phyloP scores from a whole-genome alignment of 2,888 invertebrate species.

The Catocala nupta region DNA sequence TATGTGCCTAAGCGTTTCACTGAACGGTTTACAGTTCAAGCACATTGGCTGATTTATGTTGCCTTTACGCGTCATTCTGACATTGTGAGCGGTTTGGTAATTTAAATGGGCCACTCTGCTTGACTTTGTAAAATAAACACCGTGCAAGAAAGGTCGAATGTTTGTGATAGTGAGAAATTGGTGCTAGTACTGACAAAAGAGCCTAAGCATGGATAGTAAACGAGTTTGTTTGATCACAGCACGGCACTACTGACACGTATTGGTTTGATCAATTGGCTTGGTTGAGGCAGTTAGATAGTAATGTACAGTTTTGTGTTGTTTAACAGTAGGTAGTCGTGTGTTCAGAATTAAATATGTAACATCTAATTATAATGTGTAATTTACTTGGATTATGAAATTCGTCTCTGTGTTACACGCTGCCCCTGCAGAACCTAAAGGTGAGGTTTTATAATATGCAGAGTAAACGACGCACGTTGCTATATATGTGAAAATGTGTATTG shows the following conservation, averaged over 20 bases:
- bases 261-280: slow-evolving; percentile 56
- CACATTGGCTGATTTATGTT: neutral
- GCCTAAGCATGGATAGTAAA: slow-evolving; percentile 39
- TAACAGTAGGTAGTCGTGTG: slow-evolving; percentile 56
- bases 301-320: slow-evolving; percentile 50
- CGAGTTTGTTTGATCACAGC: slow-evolving; percentile 43
- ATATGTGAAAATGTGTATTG: neutral
- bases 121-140: slow-evolving; percentile 6
- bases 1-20: slow-evolving; percentile 35
- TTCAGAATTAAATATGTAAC: slow-evolving; percentile 20
- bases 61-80: neutral
- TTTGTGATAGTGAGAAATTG: slow-evolving; percentile 39
- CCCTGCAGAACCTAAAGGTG: slow-evolving; percentile 85
- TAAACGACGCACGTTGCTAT: slow-evolving; percentile 17
- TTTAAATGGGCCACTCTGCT: slow-evolving; percentile 1
- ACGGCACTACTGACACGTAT: slow-evolving; percentile 51
- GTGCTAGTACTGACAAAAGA: slow-evolving; percentile 47
- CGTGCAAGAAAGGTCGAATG: slow-evolving; percentile 20
- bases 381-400: slow-evolving; percentile 79
- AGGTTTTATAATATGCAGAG: slow-evolving; percentile 50
- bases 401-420: slow-evolving; percentile 86
- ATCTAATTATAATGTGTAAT: slow-evolving; percentile 39
- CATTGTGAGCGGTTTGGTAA: neutral
- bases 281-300: slow-evolving; percentile 36
- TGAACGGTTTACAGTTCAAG: slow-evolving; percentile 17